Evolutionary conservation across 1,140 invertebrate species (phyloP), one percentile per base, ranked within the genome.

Genomic region (Octopus sinensis): DNA sequence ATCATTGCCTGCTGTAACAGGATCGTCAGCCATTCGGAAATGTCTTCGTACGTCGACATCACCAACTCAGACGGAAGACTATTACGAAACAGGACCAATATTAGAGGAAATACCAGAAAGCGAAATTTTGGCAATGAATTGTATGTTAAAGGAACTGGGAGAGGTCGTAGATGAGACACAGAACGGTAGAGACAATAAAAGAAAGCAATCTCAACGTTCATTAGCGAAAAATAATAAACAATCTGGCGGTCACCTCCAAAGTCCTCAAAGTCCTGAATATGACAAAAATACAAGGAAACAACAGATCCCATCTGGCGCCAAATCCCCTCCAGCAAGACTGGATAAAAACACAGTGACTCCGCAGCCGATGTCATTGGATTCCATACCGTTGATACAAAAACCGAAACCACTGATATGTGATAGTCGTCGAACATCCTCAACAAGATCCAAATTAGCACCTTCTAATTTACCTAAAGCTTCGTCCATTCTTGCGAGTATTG

Each of bases 391-490:
- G 6, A 73, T 73, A 6, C 68, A 73, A 73, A 73, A 73, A 17
- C 68, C 68, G 13, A 73, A 73, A 73, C 68, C 68, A 5, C 6
- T 73, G 5, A 73, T 73, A 12, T 73, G 68, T 73, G 76, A 77
- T 51, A 43, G 12, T 6, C 76, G 76, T 53, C 23, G 43, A 51
- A 17, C 76, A 7, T 88, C 87, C 4, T 85, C 85, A 56, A 81
- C 85, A 43, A 88, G 87, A 71, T 86, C 84, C 79, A 85, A 84
- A 76, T 87, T 86, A 62, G 87, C 87, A 0, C 86, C 84, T 54
- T 89, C 88, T 5, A 88, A 85, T 6, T 73, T 88, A 30, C 87
- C 88, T 0, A 86, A 87, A 17, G 86, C 88, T 10, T 88, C 71
- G 13, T 78, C 79, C 23, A 81, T 85, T 12, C 81, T 88, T 2